These are phyloP conservation scores for Phenganax subtilis DNA, from an alignment of 92 coral and sea anemone genomes.

Conservation along the genomic window DNA sequence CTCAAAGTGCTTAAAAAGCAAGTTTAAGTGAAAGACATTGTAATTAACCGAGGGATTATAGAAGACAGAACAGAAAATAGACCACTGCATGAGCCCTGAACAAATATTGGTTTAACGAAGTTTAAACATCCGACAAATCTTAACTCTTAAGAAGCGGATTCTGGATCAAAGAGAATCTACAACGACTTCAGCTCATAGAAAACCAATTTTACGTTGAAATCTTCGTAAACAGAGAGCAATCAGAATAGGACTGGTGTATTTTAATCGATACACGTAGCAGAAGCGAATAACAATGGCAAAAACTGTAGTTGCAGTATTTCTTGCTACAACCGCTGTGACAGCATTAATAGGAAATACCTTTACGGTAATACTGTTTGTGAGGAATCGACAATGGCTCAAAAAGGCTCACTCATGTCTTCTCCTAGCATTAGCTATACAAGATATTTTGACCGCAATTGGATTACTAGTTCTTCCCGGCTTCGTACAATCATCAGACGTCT, in stretches of 20 bases:
- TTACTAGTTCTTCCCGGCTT: neutral
- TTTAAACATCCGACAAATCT: too few relatives aligned
- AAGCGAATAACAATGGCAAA: neutral
- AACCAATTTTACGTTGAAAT: too few relatives aligned
- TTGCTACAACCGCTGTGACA: neutral
- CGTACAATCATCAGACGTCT: neutral
- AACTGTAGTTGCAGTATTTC: neutral
- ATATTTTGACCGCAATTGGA: slow-evolving; percentile 3
- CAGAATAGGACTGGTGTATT: neutral
- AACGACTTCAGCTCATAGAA: too few relatives aligned
- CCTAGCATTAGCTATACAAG: neutral
- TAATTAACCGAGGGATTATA: too few relatives aligned
- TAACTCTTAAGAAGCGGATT: too few relatives aligned
- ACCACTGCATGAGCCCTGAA: too few relatives aligned
- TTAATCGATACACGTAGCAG: neutral
- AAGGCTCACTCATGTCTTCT: slow-evolving; percentile 5
- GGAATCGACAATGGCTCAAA: slow-evolving; percentile 17
- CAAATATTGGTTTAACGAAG: too few relatives aligned
- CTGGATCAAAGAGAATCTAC: too few relatives aligned
- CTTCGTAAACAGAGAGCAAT: too few relatives aligned
- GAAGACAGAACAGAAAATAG: too few relatives aligned
- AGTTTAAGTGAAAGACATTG: too few relatives aligned
- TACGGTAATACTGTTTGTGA: neutral
- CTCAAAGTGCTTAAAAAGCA: too few relatives aligned
- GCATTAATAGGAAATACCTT: neutral